Percentiles rank a stretch among this genome's conserved stretches.
Evolutionary conservation across 2,888 invertebrate genomes (phyloP).

Genomic region (Helleia helle): DNA sequence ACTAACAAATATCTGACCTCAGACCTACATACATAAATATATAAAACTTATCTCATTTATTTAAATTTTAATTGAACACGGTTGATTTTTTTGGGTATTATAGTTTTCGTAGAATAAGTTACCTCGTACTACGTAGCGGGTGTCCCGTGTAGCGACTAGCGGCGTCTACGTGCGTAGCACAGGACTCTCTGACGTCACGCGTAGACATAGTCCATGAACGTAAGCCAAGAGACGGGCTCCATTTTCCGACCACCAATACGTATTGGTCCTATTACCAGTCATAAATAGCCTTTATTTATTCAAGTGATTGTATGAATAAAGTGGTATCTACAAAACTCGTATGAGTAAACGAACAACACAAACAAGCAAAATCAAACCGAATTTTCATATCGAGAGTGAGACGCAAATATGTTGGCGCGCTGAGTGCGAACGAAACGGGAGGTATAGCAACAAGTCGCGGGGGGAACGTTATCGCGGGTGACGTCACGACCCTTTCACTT

Average conservation of each 20-base stretch:
- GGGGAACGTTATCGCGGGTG: conserved; percentile 67
- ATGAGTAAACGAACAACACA: conserved; percentile 5
- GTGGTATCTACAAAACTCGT: neutral
- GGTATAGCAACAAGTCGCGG: conserved; percentile 61
- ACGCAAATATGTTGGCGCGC: conserved; percentile 34
- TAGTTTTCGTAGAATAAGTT: no score
- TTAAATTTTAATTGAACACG: no score
- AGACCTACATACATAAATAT: no score
- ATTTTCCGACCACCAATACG: neutral
- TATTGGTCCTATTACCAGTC: neutral
- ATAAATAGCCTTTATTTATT: neutral
- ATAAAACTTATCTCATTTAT: no score
- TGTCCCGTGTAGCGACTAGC: neutral
- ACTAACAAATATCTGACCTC: no score
- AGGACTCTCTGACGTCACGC: conserved; percentile 3
- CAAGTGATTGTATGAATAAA: neutral
- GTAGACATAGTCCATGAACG: neutral
- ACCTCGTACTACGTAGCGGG: neutral
- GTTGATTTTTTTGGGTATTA: no score
- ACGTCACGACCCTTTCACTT: conserved; percentile 76
- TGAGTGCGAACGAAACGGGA: conserved; percentile 33
- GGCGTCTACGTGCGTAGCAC: neutral
- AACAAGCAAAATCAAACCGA: conserved; percentile 21
- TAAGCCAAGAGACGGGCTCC: neutral
- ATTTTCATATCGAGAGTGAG: conserved; percentile 45